These are phyloP conservation scores for Drosophila parthenogenetica DNA, from an alignment of 2,888 invertebrate species.

Conservation along the genomic window DNA sequence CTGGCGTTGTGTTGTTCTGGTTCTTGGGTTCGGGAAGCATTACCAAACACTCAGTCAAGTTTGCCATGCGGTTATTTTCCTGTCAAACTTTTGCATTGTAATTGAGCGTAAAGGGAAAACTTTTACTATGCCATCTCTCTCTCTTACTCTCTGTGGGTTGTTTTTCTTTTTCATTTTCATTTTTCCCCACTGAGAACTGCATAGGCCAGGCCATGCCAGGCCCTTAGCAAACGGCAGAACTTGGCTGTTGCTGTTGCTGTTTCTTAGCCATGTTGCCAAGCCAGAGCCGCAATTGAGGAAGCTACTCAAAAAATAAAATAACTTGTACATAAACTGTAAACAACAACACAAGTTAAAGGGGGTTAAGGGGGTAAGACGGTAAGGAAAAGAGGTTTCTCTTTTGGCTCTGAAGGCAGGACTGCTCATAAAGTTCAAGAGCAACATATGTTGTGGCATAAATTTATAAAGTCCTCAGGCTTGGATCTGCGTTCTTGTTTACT, in stretches of 20 bases:
- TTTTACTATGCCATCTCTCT: slow-evolving; percentile 58
- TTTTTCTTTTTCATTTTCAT: slow-evolving; percentile 13
- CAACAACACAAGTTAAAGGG: slow-evolving; percentile 36
- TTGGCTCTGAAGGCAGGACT: slow-evolving; percentile 11
- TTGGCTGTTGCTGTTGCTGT: slow-evolving; percentile 45
- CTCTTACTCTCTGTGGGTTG: neutral
- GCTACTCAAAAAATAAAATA: slow-evolving; percentile 75
- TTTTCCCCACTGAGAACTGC: slow-evolving; percentile 35
- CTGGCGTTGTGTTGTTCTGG: too few relatives aligned
- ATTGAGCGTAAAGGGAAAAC: slow-evolving; percentile 81
- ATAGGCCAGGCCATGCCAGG: slow-evolving; percentile 47
- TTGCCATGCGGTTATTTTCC: slow-evolving; percentile 76
- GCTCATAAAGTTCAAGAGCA: slow-evolving; percentile 72
- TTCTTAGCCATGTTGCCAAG: slow-evolving; percentile 61
- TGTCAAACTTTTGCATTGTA: slow-evolving; percentile 80
- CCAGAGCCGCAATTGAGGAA: slow-evolving; percentile 72
- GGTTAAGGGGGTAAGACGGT: too few relatives aligned
- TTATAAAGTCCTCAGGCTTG: slow-evolving; percentile 64
- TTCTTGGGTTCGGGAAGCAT: slow-evolving; percentile 33
- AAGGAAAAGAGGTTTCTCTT: slow-evolving; percentile 15
- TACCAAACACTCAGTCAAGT: slow-evolving; percentile 61
- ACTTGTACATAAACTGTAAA: slow-evolving; percentile 73
- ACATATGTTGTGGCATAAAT: slow-evolving; percentile 80
- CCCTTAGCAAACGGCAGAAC: slow-evolving; percentile 24
- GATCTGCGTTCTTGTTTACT: slow-evolving; percentile 33